Base-by-base conservation (phyloP, 2,888 invertebrate species). In the Rhorus exstirpatorius region DNA sequence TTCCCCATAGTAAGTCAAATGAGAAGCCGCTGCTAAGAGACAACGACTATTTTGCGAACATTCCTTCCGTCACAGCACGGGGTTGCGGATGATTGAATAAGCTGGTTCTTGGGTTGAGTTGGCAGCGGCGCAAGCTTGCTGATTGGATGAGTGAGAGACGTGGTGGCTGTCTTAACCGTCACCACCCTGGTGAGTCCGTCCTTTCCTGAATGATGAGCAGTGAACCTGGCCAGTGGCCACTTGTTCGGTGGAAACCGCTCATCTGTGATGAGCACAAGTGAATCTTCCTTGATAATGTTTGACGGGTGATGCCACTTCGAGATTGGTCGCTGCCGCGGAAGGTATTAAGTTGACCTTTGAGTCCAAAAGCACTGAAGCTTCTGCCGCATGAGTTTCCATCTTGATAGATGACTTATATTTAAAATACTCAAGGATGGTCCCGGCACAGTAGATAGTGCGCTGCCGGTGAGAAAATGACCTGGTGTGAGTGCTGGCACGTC, bases 171-270 rank as follows among this genome's bases (percentile, higher is more conserved):
- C 44, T 79, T 80, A 3, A 88, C 1, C 0, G 86, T 85, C 0
- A 85, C 87, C 0, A 87, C 87, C 8, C 88, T 60, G 6, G 81
- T 83, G 0, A 79, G 51, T 10, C 81, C 83, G 24, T 89, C 89
- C 6, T 58, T 7, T 12, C 88, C 87, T 10, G 87, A 88, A 19
- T 86, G 85, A 0, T 86, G 19, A 0, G 72, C n/a, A 0, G 46
- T 51, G 3, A 88, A 79, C 8, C 86, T 58, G 0, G 84, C 88
- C 1, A 87, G 70, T 3, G 83, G 84, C 88, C 88, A 87, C 4
- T 84, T 79, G 0, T 55, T 12, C 6, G 86, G 86, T 4, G 86
- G 85, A 12, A 53, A 24, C 0, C 78, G 46, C 24, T 87, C 86
- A 3, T 85, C 85, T 3, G 83, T 82, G 14, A 87, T n/a, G 0